phyloP scores from a whole-genome alignment of 37 sponge, comb jelly and placozoan genomes.

The Eunapius fragilis region DNA sequence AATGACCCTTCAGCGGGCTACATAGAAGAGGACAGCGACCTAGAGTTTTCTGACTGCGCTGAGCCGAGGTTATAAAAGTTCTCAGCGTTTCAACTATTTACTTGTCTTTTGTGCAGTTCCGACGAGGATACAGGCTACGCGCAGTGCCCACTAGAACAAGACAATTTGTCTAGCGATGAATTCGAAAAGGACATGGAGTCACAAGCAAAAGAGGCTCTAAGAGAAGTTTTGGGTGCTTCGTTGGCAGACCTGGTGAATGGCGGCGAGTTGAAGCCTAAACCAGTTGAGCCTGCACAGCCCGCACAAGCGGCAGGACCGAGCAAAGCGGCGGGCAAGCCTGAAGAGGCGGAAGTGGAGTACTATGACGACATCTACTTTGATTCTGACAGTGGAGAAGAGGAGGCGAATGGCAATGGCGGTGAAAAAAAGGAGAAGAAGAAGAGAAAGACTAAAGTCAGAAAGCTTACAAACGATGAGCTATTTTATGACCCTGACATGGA shows the following conservation, averaged over 20 bases:
- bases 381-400: conserved; percentile 30
- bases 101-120: conserved; percentile 7
- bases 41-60: conserved; percentile 78
- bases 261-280: neutral
- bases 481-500: conserved; percentile 94
- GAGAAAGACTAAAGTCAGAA: conserved; percentile 50
- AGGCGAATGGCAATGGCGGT: neutral
- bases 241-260: neutral
- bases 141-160: neutral
- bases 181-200: conserved; percentile 81
- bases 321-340: neutral
- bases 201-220: conserved; percentile 12
- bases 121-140: conserved; percentile 7
- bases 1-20: conserved; percentile 80
- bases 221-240: conserved; percentile 1
- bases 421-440: conserved; percentile 1
- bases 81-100: neutral
- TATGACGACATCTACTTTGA: conserved; percentile 89
- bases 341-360: conserved; percentile 30
- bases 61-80: conserved; percentile 6
- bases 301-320: neutral
- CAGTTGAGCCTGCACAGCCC: neutral
- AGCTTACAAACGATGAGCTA: conserved; percentile 87
- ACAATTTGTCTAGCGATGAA: conserved; percentile 51
- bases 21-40: conserved; percentile 77